Conservation (phyloP, 2,797 vertebrate species). For the Crocidura indochinensis region DNA sequence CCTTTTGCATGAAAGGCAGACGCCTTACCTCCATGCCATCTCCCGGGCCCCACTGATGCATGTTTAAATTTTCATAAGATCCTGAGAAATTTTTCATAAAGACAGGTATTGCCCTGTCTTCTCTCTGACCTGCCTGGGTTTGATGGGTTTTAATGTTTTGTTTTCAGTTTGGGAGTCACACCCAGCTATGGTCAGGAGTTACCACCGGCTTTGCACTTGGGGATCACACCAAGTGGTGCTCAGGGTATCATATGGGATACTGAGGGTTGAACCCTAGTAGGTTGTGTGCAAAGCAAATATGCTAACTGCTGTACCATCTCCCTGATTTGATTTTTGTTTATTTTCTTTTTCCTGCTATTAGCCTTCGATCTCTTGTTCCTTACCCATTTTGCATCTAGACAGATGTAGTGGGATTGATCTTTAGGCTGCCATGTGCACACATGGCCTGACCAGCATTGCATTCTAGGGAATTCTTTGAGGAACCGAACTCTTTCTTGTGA, state of each 20-base stretch:
- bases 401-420: neutral
- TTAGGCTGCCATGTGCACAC: neutral
- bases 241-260: too few species aligned
- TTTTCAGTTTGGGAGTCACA: neutral
- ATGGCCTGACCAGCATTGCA: neutral
- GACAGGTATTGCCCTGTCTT: neutral
- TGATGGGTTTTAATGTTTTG: neutral
- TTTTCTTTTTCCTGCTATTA: neutral
- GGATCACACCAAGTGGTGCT: too few species aligned
- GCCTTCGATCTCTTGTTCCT: neutral
- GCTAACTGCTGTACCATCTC: neutral
- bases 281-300: too few species aligned
- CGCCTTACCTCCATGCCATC: too few species aligned
- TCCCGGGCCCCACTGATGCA: neutral
- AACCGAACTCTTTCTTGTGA: neutral
- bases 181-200: too few species aligned
- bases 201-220: too few species aligned
- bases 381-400: neutral
- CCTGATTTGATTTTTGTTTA: neutral
- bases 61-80: neutral
- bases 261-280: too few species aligned
- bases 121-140: neutral
- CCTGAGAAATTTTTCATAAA: constrained; percentile 6
- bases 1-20: too few species aligned
- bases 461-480: neutral